A percentile compares a stretch with the other conserved stretches of the same genome.
Conservation (phyloP, 2,113 vertebrate species). For the Ochotona princeps region DNA sequence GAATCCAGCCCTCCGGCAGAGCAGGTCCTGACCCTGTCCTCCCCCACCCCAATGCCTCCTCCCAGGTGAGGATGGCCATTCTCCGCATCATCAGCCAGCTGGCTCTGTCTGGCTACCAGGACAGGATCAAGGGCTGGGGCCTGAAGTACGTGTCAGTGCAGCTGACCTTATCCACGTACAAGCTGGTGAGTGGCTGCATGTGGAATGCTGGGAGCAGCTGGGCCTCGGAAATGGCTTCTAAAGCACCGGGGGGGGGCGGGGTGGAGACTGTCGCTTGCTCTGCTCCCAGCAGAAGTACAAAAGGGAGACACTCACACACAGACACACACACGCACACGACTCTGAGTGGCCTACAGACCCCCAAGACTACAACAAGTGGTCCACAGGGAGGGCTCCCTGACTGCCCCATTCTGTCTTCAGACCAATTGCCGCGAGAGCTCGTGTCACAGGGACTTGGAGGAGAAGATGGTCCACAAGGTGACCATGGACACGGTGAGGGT, state of each 20-base stretch:
- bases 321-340: neutral
- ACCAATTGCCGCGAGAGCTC: conserved; percentile 60
- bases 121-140: conserved; percentile 78
- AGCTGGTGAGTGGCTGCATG: conserved; percentile 65
- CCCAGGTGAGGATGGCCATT: conserved; percentile 75
- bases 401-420: conserved; percentile 42
- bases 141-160: conserved; percentile 77
- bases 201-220: rapidly evolving
- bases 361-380: rapidly evolving
- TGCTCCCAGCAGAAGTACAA: too few relatives aligned
- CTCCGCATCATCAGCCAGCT: conserved; percentile 74
- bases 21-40: too few relatives aligned
- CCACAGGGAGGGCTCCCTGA: neutral
- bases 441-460: conserved; percentile 72
- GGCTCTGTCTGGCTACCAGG: conserved; percentile 75
- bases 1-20: too few relatives aligned
- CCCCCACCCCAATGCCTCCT: neutral
- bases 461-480: conserved; percentile 80
- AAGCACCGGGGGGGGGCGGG: rapidly evolving
- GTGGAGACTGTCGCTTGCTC: too few relatives aligned
- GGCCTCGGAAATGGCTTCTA: neutral
- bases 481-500: conserved; percentile 75
- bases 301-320: too few relatives aligned
- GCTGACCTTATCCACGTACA: conserved; percentile 78
- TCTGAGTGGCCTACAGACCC: neutral